Evolutionary conservation across 2,888 invertebrate species (phyloP), one percentile per base, ranked within the genome.

Genomic region (Venustoraphidia nigricollis): DNA sequence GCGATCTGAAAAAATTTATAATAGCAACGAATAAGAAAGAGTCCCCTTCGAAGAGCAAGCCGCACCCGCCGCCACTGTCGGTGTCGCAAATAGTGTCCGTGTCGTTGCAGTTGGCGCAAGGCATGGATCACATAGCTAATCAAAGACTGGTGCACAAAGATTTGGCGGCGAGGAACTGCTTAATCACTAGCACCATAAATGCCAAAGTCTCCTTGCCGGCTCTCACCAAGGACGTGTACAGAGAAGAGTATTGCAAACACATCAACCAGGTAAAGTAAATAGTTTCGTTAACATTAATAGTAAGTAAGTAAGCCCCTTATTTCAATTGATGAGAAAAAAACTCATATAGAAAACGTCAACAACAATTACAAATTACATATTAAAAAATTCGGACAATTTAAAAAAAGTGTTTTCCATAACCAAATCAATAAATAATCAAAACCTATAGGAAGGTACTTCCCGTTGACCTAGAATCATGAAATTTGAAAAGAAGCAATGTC

Each of bases 1-100:
- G 94, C 8, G 94, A 94, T 64, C 71, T 95, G 46, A 94, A 94
- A 59, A 91, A 88, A 69, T 93, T 85, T 71, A 72, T 90, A 17
- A 66, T 83, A 46, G 85, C 88, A 10, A 81, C 81, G 0, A 72
- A 76, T 36, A 70, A 62, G 47, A 66, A 61, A 5, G 58, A 10
- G 35, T 36, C 43, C 5, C 39, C 39, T 9, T 27, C 39, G 10
- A 42, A 17, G 34, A 34, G n/a, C 17, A 42, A 42, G 17, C 46
- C 41, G 10, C 14, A 52, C 17, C 72, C 61, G 64, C 83, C 73
- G 50, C 80, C 74, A n/a, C 69, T 93, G 1, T 76, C 77, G 2
- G 69, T 77, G 3, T 70, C 74, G 6, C 87, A 88, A 65, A 71
- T 78, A 27, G 69, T 82, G 2, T 73, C 79, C 14, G 67, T 88